These are phyloP conservation scores for Nomada lathburiana DNA, from an alignment of 2,888 invertebrate species.

Conservation along the genomic window DNA sequence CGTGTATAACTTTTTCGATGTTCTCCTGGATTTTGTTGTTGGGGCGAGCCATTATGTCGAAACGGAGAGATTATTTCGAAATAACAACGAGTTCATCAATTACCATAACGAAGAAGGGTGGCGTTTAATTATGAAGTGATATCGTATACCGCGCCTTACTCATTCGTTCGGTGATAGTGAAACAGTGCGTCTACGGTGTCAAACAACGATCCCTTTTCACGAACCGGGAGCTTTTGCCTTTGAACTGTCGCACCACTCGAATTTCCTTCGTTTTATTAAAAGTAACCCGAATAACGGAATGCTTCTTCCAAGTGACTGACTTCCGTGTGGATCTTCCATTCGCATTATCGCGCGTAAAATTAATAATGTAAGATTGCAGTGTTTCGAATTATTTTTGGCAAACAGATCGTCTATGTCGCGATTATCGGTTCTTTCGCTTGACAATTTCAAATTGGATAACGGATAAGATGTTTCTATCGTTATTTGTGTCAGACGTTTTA, in stretches of 20 bases:
- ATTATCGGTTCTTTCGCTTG: no score
- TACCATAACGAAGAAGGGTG: neutral
- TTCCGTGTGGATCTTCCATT: neutral
- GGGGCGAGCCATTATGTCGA: no score
- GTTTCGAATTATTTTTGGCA: neutral
- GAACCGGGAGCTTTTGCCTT: neutral
- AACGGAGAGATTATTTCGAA: no score
- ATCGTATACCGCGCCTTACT: neutral
- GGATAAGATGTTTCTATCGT: no score
- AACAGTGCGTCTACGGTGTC: neutral
- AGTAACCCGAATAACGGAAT: conserved; percentile 6
- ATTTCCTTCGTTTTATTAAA: conserved; percentile 13
- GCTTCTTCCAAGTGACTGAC: no score
- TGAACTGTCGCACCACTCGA: neutral
- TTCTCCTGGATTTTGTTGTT: no score
- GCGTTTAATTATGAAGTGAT: conserved; percentile 11
- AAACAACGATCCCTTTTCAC: conserved; percentile 7
- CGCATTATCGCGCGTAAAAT: neutral
- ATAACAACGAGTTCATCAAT: neutral
- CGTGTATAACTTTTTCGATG: no score
- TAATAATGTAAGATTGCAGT: neutral
- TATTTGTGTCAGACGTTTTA: no score
- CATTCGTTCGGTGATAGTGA: neutral
- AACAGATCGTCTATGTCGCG: no score
- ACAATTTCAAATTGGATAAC: no score